Evolutionary conservation across 2,888 invertebrate genomes (phyloP), one percentile per base, ranked within the genome.

Genomic region (Yponomeuta evonymella): DNA sequence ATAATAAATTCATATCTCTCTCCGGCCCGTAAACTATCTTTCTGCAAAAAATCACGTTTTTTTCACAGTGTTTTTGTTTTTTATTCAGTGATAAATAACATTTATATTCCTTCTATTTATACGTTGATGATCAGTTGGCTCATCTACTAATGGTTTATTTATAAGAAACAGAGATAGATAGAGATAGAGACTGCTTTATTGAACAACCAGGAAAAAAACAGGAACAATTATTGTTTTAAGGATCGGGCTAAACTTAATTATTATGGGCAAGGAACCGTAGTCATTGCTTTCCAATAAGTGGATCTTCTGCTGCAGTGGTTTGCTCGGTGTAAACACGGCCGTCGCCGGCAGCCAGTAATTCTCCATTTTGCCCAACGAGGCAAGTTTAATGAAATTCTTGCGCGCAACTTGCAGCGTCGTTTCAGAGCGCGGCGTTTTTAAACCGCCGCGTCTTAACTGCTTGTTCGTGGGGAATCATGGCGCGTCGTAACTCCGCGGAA

Each of bases 321-420:
- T 63, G 62, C 63, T 12, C 29, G 5, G 23, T 65, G 65, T 70
- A 29, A 64, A 48, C 30, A 48, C 65, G 64, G 29, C 70, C 29
- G 29, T 9, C 70, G 70, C 43, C 65, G 78, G 77, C 75, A 71
- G 77, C 79, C 79, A 78, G 83, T 84, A 83, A 83, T 82, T 83
- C 82, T 80, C 81, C 75, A 80, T 79, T 78, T 79, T 77, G 79
- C 78, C 79, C 84, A 82, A 85, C 85, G 87, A 85, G 85, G 79
- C 81, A 86, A 85, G 77, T 87, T 86, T 86, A 87, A 87, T 87
- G 87, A 87, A 87, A 87, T 87, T 87, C 85, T 83, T 81, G 79
- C 77, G 73, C 74, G 78, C 79, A 76, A 75, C 79, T 76, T 69
- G 71, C 68, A 48, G 43, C 69, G 36, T 43, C 70, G 63, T 23